phyloP scores from a whole-genome alignment of 2,797 vertebrate species.

The Sebastolobus altivelis region DNA sequence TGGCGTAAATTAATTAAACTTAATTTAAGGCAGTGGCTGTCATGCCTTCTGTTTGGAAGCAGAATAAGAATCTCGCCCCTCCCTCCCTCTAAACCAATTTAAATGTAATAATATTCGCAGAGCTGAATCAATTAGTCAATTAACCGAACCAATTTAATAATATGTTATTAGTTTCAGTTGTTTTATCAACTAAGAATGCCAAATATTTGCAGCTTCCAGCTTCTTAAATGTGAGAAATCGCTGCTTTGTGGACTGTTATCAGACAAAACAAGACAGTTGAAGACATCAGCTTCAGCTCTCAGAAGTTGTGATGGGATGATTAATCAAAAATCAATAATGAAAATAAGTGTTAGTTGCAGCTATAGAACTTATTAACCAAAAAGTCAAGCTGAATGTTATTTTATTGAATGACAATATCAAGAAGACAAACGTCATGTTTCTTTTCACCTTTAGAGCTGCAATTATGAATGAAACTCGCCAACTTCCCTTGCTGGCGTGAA shows the following conservation, averaged over 20 bases:
- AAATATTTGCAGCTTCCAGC: not conserved
- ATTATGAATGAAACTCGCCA: not conserved
- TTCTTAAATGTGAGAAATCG: not conserved
- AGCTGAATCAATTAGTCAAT: not conserved
- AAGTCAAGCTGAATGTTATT: not conserved
- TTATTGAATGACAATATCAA: not conserved
- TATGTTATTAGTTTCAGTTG: not conserved
- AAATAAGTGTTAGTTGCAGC: not conserved
- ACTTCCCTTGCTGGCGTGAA: not conserved
- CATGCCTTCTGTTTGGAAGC: not conserved
- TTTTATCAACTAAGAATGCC: not conserved
- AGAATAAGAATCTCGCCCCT: not conserved
- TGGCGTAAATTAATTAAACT: not conserved
- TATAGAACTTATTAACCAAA: not conserved
- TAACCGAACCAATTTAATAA: no score
- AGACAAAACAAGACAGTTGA: not conserved
- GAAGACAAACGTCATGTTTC: not conserved
- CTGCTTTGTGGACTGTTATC: not conserved
- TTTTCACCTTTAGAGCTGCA: not conserved
- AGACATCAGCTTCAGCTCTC: not conserved
- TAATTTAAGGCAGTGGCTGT: not conserved
- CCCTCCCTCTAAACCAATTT: not conserved
- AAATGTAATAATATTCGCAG: not conserved
- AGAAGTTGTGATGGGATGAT: not conserved
- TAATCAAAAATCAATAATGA: not conserved